Conservation (phyloP, 2,797 vertebrate species). For the Onychomys arenicola region DNA sequence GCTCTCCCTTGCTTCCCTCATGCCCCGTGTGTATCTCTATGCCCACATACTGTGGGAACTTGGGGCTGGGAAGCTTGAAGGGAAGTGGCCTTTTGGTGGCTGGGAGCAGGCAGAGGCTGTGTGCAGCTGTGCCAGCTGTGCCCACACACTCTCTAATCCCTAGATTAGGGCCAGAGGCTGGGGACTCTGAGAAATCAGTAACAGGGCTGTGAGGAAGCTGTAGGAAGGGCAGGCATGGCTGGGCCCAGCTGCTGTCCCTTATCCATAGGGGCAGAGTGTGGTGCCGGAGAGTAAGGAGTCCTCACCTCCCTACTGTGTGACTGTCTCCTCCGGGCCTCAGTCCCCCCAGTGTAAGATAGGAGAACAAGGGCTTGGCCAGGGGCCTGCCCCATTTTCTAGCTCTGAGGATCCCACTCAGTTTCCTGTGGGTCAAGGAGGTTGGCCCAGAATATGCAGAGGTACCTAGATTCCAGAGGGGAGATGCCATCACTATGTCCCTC, state of each 20-base stretch:
- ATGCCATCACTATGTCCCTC: not conserved
- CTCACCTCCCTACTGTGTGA: not conserved
- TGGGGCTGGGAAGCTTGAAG: not conserved
- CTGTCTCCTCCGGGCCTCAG: not conserved
- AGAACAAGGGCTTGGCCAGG: not conserved
- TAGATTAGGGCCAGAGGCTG: not conserved
- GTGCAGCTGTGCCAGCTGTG: not conserved
- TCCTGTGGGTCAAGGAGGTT: not conserved
- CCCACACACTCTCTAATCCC: not conserved
- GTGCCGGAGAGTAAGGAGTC: not conserved
- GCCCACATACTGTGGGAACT: not conserved
- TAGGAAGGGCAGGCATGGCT: not conserved
- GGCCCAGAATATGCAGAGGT: not conserved
- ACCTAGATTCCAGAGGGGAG: not conserved
- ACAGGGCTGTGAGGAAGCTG: not conserved
- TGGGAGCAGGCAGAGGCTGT: not conserved
- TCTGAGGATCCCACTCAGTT: conserved; percentile 37
- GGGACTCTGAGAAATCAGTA: not conserved
- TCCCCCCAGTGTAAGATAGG: not conserved
- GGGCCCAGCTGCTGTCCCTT: not conserved
- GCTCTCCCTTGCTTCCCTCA: not conserved
- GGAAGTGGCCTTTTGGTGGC: conserved; percentile 26
- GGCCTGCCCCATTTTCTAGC: not conserved
- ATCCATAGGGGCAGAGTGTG: not conserved
- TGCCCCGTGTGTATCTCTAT: not conserved